Base-by-base conservation (phyloP, 2,113 vertebrate species). In the Ageneiosus marmoratus region DNA sequence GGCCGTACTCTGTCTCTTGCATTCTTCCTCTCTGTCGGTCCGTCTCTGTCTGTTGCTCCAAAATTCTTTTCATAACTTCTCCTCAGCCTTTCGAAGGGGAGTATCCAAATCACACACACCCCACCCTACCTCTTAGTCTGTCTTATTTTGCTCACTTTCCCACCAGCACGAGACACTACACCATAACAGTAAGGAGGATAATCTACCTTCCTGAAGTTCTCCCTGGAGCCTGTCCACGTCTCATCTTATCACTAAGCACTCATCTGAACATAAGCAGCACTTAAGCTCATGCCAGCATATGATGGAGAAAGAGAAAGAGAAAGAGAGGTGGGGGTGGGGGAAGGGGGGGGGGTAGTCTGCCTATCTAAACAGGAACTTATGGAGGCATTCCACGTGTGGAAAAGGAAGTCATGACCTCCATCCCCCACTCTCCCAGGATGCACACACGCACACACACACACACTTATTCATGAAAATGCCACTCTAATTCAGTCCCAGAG, bases 201-300 rank as follows among this genome's bases (percentile, higher is more conserved):
- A 93, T 94, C 92, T 94, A 91, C 93, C 92, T 92, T 93, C 90
- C 91, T 91, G 88, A 90, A 93, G 91, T 88, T 92, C 50, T 93
- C 84, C 88, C 89, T 89, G 84, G 89, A 87, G 85, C 89, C 77
- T 86, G 88, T 85, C 63, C 85, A 53, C 76, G 81, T 82, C 69
- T 37, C 76, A 74, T 70, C 82, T 88, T 88, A 89, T 89, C 85
- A 46, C 62, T 18, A 63, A 70, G 53, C 85, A 58, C 79, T 86
- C 86, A 84, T 86, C 82, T 77, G 84, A 81, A 80, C 62, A 82
- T 77, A 86, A 84, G 82, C 86, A 81, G 84, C 56, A 32, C 77
- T 83, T 88, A 85, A 86, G 83, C 82, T 63, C 77, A 79, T 83
- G 77, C 85, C 85, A 87, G 75, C 53, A 20, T 58, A 44, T 55